Evolutionary conservation across 2,113 vertebrate genomes (phyloP), one percentile per base, ranked within the genome.

Genomic region (Festucalex cinctus): DNA sequence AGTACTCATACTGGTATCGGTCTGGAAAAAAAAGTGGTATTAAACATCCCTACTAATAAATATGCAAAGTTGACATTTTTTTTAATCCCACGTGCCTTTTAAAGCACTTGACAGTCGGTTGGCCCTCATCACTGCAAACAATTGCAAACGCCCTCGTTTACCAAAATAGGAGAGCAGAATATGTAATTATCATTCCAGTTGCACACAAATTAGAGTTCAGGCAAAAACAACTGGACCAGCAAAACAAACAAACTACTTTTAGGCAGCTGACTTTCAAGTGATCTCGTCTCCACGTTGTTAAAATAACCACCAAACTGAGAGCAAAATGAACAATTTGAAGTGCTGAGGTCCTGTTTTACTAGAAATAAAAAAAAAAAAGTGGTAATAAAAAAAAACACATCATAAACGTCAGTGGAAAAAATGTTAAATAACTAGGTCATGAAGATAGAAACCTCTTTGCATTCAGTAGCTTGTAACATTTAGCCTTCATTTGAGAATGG

Each of bases 101-200:
- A 2, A 43, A 62, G 37, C 5, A 19, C 37, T 60, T 60, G 69
- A 35, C n/a, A 16, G 6, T 37, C 32, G 28, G 57, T 43, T 60
- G 48, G 71, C 35, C 70, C 20, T 63, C 48, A 36, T 73, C 22
- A 51, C 43, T 60, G 46, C 36, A 63, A 65, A 75, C 77, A 76
- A 70, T 66, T 9, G 28, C 22, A 54, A 62, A 80, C 10, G 24
- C 41, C 78, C 66, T 68, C 57, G 77, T 73, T n/a, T 53, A 32
- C 53, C 24, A 75, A 71, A 77, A 76, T 62, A 77, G 37, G 53
- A 20, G 24, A 65, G 7, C 65, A 68, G 37, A 43, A 49, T 70
- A 44, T 69, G 41, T 59, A 72, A 73, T 65, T 41, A 46, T 62
- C 54, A 68, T 69, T 69, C 59, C 63, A 41, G 9, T 70, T 28